Conservation (phyloP, 2,888 invertebrate species). For the Caenorhabditis wallacei region DNA sequence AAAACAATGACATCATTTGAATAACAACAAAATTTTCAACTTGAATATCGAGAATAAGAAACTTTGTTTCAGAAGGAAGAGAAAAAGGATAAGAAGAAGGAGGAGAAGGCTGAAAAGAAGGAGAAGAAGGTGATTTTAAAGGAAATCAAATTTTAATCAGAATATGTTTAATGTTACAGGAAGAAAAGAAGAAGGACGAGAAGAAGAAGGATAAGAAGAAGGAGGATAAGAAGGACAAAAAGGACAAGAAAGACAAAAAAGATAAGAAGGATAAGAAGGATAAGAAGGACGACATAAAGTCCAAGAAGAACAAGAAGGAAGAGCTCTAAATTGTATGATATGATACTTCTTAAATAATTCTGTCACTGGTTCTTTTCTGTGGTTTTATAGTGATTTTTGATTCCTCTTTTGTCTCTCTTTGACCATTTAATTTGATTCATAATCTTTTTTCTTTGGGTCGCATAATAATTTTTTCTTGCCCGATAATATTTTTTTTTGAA, state of each 20-base stretch:
- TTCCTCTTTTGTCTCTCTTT: background rate
- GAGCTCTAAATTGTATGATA: slow-evolving; percentile 35
- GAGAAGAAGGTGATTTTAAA: slow-evolving; percentile 46
- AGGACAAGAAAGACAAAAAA: slow-evolving; percentile 63
- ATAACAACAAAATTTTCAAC: background rate
- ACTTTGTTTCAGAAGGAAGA: slow-evolving; percentile 52
- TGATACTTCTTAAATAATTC: slow-evolving; percentile 12
- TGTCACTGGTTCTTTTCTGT: slow-evolving; percentile 45
- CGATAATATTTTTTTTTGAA: background rate
- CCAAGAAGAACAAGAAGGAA: slow-evolving; percentile 56
- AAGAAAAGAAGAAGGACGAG: slow-evolving; percentile 47
- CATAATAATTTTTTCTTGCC: slow-evolving; percentile 6
- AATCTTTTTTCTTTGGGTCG: slow-evolving; percentile 4
- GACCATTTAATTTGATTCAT: slow-evolving; percentile 20
- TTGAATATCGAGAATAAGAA: background rate
- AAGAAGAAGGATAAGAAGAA: slow-evolving; percentile 60
- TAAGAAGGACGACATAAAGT: slow-evolving; percentile 50
- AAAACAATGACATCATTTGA: slow-evolving; percentile 27
- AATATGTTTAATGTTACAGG: background rate
- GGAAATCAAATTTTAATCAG: background rate
- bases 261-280: slow-evolving; percentile 65
- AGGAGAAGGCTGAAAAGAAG: slow-evolving; percentile 58
- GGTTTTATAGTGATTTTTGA: slow-evolving; percentile 32
- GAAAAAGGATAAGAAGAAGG: slow-evolving; percentile 62
- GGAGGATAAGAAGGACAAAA: slow-evolving; percentile 64